Conservation (phyloP, 2,888 invertebrate genomes). For the Acanthosepion pharaonis region DNA sequence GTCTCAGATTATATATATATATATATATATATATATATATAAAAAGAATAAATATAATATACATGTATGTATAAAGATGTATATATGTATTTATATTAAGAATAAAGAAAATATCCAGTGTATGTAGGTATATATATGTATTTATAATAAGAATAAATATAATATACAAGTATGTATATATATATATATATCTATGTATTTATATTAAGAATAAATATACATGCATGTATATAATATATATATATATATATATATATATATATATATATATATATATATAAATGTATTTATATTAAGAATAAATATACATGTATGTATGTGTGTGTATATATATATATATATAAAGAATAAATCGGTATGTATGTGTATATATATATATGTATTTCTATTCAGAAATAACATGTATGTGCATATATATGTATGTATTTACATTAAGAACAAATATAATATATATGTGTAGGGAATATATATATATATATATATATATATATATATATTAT, state of each 20-base stretch:
- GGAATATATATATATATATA: background rate
- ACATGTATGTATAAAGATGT: no score
- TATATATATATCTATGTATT: background rate
- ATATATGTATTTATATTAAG: no score
- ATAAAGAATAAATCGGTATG: background rate
- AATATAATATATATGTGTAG: no score
- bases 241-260: no score
- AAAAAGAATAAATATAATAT: no score
- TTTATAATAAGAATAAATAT: background rate
- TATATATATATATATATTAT: background rate
- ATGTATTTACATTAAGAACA: background rate
- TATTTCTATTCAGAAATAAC: no score
- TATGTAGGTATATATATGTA: background rate
- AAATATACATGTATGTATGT: no score
- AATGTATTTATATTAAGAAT: no score
- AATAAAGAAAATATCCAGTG: no score
- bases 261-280: background rate
- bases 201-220: no score
- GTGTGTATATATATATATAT: background rate
- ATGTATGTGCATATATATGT: background rate
- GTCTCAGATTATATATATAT: background rate
- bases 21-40: background rate
- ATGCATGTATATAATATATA: no score
- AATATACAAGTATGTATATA: background rate
- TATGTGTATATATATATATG: background rate